Percentiles rank a stretch among this genome's conserved stretches.
Conservation (phyloP, 2,888 invertebrate genomes). For the Folsomia candida region DNA sequence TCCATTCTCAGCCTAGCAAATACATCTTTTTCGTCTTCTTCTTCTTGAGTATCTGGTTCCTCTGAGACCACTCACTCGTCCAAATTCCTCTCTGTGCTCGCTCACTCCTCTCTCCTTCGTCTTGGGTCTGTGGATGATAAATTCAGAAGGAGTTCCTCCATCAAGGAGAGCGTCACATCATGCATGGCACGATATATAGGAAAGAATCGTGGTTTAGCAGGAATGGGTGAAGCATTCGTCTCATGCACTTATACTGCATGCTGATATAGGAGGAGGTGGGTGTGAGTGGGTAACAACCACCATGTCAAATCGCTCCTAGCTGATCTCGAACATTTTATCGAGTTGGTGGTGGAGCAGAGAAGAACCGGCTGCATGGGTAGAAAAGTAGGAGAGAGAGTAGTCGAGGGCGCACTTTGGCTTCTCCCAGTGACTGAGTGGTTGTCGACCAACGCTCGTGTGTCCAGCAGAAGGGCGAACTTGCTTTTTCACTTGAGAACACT, state of each 20-base stretch:
- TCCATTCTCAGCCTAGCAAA: too few relatives aligned
- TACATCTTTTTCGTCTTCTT: slow-evolving; percentile 1
- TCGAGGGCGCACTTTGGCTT: not conserved
- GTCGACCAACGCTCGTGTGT: not conserved
- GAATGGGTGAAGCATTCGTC: not conserved
- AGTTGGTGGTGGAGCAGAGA: not conserved
- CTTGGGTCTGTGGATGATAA: too few relatives aligned
- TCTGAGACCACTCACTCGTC: slow-evolving; percentile 8
- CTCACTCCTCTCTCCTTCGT: not conserved
- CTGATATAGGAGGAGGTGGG: not conserved
- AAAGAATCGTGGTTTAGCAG: not conserved
- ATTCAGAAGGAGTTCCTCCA: slow-evolving; percentile 16
- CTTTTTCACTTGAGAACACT: not conserved
- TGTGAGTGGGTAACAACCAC: slow-evolving; percentile 5
- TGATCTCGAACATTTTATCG: slow-evolving; percentile 7
- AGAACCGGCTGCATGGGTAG: not conserved
- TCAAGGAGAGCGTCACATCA: too few relatives aligned
- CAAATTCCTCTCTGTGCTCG: not conserved
- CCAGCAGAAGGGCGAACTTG: too few relatives aligned
- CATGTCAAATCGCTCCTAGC: slow-evolving; percentile 3
- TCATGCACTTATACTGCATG: not conserved
- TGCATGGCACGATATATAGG: not conserved
- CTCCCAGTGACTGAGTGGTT: slow-evolving; percentile 2
- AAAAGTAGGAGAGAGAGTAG: not conserved
- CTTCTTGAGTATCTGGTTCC: slow-evolving; percentile 9